Evolutionary conservation across 2,888 invertebrate species (phyloP).

Genomic region (Cynaeus angustus): DNA sequence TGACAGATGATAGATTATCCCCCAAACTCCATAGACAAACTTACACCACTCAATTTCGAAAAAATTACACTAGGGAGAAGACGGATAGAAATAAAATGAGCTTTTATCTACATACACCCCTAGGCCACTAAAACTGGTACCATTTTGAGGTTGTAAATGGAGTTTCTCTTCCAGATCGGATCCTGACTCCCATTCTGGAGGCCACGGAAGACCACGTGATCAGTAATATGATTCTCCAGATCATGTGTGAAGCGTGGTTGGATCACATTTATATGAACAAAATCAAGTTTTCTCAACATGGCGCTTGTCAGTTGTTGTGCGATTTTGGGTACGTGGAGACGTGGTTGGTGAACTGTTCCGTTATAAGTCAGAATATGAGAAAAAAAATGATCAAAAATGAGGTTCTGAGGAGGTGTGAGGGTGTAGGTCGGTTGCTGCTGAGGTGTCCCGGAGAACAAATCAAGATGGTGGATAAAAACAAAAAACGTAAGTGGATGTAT

Average conservation of each 20-base stretch:
- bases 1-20: too few species aligned
- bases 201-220: constrained; percentile 84
- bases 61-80: too few species aligned
- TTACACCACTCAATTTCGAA: too few species aligned
- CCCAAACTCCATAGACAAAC: too few species aligned
- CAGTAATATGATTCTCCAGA: constrained; percentile 84
- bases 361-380: constrained; percentile 73
- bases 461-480: constrained; percentile 76
- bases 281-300: constrained; percentile 87
- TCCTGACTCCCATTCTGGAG: constrained; percentile 84
- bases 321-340: constrained; percentile 87
- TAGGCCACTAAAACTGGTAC: too few species aligned
- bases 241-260: constrained; percentile 91
- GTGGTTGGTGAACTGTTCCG: constrained; percentile 81
- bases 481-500: constrained; percentile 57
- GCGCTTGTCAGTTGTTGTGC: constrained; percentile 85
- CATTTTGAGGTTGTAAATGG: too few species aligned
- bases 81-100: too few species aligned
- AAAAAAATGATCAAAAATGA: constrained; percentile 78
- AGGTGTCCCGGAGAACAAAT: constrained; percentile 90
- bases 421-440: constrained; percentile 85
- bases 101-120: too few species aligned
- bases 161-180: constrained; percentile 76
- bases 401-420: constrained; percentile 85
- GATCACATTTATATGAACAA: constrained; percentile 88